Conservation (phyloP, 2,888 invertebrate genomes). For the Griposia aprilina region DNA sequence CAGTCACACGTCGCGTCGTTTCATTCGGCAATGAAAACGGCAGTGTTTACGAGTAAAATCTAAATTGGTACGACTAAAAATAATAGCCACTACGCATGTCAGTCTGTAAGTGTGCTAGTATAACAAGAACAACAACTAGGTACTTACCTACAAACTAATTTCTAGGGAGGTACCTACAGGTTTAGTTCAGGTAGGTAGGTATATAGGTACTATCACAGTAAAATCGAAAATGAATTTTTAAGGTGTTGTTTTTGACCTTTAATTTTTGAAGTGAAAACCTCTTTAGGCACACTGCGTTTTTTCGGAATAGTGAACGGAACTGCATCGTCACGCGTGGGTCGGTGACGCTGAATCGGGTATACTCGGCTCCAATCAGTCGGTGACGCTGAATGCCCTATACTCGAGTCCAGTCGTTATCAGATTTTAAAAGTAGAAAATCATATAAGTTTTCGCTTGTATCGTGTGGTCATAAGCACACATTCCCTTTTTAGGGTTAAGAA, state of each 20-base stretch:
- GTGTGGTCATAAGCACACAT: not conserved
- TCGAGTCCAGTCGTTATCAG: too few relatives aligned
- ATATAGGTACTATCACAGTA: too few relatives aligned
- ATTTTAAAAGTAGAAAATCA: too few relatives aligned
- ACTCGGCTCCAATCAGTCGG: not conserved
- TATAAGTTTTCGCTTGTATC: not conserved
- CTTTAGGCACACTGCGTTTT: not conserved
- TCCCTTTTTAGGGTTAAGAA: not conserved
- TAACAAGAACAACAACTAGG: not conserved
- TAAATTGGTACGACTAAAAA: conserved; percentile 55
- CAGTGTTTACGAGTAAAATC: conserved; percentile 48
- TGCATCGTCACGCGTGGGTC: not conserved
- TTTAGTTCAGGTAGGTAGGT: not conserved
- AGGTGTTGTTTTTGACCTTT: not conserved
- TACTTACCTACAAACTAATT: not conserved
- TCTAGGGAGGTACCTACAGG: not conserved
- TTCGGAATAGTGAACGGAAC: not conserved
- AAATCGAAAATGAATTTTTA: not conserved
- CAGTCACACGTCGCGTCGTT: conserved; percentile 21
- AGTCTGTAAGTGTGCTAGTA: not conserved
- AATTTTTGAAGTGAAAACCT: not conserved
- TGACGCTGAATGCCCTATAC: not conserved
- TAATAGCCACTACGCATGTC: conserved; percentile 33
- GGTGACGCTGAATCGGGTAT: not conserved
- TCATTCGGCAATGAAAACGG: conserved; percentile 46